Percentiles rank a stretch among this genome's conserved stretches.
Conservation (phyloP, 2,113 vertebrate genomes). For the Tursiops truncatus region DNA sequence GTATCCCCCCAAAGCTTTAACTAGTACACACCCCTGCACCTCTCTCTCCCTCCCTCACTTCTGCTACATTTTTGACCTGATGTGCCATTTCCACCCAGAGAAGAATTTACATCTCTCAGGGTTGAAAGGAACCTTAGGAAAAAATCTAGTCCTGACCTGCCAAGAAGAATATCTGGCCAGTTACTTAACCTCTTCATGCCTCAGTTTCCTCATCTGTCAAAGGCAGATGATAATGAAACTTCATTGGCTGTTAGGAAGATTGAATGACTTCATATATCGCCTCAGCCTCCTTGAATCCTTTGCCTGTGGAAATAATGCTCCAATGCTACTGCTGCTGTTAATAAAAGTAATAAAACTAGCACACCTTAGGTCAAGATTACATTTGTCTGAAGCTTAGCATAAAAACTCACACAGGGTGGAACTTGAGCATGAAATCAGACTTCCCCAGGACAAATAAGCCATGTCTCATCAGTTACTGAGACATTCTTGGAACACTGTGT, state of each 20-base stretch:
- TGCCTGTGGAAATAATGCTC: not conserved
- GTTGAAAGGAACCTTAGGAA: not conserved
- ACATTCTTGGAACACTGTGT: not conserved
- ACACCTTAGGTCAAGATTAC: not conserved
- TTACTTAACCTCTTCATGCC: not conserved
- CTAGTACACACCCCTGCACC: not conserved
- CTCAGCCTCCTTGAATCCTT: not conserved
- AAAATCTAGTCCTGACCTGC: not conserved
- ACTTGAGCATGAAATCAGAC: not conserved
- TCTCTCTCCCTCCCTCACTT: not conserved
- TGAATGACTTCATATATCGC: not conserved
- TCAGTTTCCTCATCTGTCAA: not conserved
- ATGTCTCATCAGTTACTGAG: not conserved
- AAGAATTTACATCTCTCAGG: not conserved
- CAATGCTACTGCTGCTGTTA: not conserved
- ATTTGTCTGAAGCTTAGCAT: not conserved
- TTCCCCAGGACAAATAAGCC: conserved; percentile 3
- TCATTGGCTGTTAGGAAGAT: not conserved
- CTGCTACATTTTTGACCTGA: not conserved
- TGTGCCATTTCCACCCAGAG: not conserved
- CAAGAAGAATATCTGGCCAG: not conserved
- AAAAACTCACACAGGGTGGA: not conserved
- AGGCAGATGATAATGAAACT: not conserved
- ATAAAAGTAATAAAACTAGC: not conserved
- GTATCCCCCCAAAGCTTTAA: not conserved